These are phyloP conservation scores for Dysmachus trigonus DNA, from an alignment of 2,888 invertebrate genomes.

Conservation along the genomic window DNA sequence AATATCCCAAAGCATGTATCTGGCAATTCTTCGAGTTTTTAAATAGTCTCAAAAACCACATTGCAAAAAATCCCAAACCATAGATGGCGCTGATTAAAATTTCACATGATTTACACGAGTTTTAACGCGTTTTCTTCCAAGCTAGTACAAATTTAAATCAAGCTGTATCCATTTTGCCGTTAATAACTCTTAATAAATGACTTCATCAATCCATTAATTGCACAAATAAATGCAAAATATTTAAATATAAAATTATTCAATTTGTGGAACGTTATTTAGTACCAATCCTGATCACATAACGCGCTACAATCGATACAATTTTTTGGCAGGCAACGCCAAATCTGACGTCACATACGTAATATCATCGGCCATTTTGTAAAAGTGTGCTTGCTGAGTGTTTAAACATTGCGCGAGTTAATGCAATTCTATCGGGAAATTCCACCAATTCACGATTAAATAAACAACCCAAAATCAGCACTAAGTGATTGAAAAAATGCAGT, in stretches of 20 bases:
- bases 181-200: not conserved
- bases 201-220: not conserved
- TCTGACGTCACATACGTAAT: conserved; percentile 53
- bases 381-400: conserved; percentile 54
- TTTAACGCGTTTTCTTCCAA: not conserved
- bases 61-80: not conserved
- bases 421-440: conserved; percentile 27
- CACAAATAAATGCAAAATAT: not conserved
- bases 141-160: no score
- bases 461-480: not conserved
- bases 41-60: not conserved
- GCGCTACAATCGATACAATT: not conserved
- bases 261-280: conserved; percentile 12
- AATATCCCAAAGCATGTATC: not conserved
- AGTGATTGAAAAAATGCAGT: not conserved
- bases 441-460: not conserved
- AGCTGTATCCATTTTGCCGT: not conserved
- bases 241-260: not conserved
- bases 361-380: conserved; percentile 54
- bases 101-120: not conserved
- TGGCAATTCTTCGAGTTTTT: not conserved
- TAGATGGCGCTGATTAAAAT: not conserved
- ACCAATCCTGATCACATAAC: not conserved
- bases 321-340: conserved; percentile 53
- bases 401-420: conserved; percentile 49